phyloP scores from a whole-genome alignment of 2,797 vertebrate genomes.

The Toxotes lorentzi region DNA sequence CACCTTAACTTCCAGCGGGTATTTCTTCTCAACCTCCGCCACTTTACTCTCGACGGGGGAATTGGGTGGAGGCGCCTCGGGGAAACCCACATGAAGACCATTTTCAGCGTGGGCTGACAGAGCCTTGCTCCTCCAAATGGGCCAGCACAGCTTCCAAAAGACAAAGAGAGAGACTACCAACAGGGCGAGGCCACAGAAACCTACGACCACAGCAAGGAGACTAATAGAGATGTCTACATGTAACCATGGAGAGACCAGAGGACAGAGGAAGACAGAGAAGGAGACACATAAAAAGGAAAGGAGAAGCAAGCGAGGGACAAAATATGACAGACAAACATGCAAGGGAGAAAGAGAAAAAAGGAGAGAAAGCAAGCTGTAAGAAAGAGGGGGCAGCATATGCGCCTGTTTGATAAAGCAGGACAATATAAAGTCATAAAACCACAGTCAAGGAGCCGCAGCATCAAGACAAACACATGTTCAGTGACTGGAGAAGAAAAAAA shows the following conservation, averaged over 20 bases:
- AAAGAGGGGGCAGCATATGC: constrained; percentile 78
- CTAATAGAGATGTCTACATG: constrained; percentile 96
- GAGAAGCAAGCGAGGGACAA: constrained; percentile 64
- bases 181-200: constrained; percentile 98
- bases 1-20: constrained; percentile 83
- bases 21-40: constrained; percentile 87
- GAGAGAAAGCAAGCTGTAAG: constrained; percentile 84
- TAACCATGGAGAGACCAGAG: constrained; percentile 67
- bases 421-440: constrained; percentile 59
- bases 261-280: constrained; percentile 33
- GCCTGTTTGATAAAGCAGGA: constrained; percentile 68
- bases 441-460: constrained; percentile 18
- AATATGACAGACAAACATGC: constrained; percentile 82
- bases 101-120: constrained; percentile 82
- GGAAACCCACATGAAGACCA: constrained; percentile 85
- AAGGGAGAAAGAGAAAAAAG: constrained; percentile 80
- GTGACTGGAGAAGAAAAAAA: background rate
- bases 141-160: constrained; percentile 99
- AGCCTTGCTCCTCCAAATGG: constrained; percentile 96
- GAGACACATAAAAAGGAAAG: constrained; percentile 28
- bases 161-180: constrained; percentile 98
- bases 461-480: constrained; percentile 21
- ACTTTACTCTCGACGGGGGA: constrained; percentile 65
- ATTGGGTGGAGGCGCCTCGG: constrained; percentile 77
- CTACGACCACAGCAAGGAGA: constrained; percentile 96